phyloP scores from a whole-genome alignment of 2,797 vertebrate species.

The Coccyzus lansbergi region DNA sequence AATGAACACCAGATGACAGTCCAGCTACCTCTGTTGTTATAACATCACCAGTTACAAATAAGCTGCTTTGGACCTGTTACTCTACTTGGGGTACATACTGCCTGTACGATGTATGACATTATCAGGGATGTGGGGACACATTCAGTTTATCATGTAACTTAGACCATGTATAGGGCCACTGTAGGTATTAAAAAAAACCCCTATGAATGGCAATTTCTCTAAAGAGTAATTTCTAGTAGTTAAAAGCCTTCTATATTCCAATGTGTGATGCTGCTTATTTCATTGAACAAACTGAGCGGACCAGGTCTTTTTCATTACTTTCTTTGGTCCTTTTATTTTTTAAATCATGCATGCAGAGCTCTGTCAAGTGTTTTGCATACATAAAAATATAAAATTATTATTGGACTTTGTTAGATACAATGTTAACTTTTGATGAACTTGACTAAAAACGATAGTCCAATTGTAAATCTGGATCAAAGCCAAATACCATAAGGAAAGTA shows the following conservation, averaged over 20 bases:
- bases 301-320: not conserved
- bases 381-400: not conserved
- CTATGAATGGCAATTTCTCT: not conserved
- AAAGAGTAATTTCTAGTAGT: not conserved
- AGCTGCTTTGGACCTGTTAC: not conserved
- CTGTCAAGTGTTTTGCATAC: not conserved
- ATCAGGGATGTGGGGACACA: not conserved
- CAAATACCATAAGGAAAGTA: constrained; percentile 23
- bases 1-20: not conserved
- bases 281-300: not conserved
- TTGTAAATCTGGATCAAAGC: constrained; percentile 39
- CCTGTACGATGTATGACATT: not conserved
- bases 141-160: not conserved
- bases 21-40: not conserved
- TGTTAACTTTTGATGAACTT: constrained; percentile 20
- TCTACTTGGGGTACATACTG: not conserved
- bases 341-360: not conserved
- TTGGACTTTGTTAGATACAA: not conserved
- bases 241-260: not conserved
- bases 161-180: not conserved
- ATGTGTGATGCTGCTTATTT: not conserved
- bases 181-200: not conserved
- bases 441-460: not conserved
- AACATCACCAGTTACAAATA: not conserved
- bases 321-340: not conserved